Conservation (phyloP, 2,888 invertebrate species). For the Dicyrtomina minuta region DNA sequence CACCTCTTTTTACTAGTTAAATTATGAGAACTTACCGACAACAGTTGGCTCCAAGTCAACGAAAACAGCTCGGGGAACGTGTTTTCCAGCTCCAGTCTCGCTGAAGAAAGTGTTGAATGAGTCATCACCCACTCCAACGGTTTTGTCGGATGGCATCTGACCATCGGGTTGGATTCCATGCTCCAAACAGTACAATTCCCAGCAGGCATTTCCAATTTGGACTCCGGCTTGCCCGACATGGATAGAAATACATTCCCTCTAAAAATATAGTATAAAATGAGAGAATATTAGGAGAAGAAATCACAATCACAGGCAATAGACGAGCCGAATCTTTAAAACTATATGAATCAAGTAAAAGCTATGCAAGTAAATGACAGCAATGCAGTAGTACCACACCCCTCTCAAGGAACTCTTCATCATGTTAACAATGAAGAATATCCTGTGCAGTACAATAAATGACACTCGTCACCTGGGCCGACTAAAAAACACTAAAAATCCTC, state of each 20-base stretch:
- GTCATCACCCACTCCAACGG: conserved; percentile 65
- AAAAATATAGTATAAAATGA: neutral
- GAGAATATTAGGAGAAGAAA: neutral
- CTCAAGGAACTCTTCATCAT: no score
- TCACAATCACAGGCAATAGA: no score
- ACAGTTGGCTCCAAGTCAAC: conserved; percentile 68
- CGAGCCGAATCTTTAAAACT: no score
- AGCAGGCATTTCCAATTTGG: conserved; percentile 81
- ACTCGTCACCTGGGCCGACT: no score
- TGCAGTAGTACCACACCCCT: no score
- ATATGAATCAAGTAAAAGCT: no score
- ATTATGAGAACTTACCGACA: conserved; percentile 58
- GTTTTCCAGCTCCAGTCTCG: conserved; percentile 65
- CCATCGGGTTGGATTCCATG: conserved; percentile 68
- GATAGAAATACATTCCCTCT: conserved; percentile 59
- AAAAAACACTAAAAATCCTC: no score
- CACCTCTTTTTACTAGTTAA: no score
- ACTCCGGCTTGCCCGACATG: conserved; percentile 82
- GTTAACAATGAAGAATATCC: no score
- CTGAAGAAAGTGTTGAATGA: conserved; percentile 62
- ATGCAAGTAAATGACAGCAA: no score
- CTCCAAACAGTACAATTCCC: conserved; percentile 78
- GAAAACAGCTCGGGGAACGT: conserved; percentile 64
- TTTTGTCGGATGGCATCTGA: conserved; percentile 84
- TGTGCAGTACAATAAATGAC: no score